These are phyloP conservation scores for Ochotona princeps DNA, from an alignment of 2,113 vertebrate genomes.

Conservation along the genomic window DNA sequence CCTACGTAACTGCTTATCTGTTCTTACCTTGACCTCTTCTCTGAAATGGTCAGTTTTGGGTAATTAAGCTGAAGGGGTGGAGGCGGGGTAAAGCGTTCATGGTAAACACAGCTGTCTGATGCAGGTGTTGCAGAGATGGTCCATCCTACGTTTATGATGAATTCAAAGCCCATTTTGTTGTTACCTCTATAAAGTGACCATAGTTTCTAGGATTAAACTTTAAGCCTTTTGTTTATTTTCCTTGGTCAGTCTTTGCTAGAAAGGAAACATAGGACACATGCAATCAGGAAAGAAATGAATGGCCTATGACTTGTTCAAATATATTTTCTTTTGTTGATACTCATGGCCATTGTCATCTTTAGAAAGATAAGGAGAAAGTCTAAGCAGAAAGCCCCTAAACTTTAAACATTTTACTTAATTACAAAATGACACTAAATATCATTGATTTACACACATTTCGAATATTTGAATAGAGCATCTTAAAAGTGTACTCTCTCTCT, in stretches of 20 bases:
- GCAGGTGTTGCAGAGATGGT: not conserved
- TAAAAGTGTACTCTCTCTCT: not conserved
- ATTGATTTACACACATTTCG: not conserved
- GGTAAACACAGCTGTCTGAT: conserved; percentile 10
- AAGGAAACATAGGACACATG: not conserved
- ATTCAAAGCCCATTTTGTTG: not conserved
- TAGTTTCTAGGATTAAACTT: not conserved
- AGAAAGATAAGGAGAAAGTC: not conserved
- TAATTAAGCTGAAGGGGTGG: not conserved
- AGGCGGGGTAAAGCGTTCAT: not conserved
- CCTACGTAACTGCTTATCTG: not conserved
- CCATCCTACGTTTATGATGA: not conserved
- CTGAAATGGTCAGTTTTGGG: conserved; percentile 50
- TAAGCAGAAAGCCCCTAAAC: not conserved
- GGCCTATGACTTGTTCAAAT: not conserved
- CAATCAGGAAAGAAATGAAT: not conserved
- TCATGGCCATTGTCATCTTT: not conserved
- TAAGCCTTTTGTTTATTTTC: not conserved
- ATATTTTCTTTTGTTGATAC: not conserved
- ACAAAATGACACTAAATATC: not conserved
- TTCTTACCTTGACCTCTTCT: conserved; percentile 31
- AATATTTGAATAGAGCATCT: not conserved
- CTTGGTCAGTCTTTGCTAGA: not conserved
- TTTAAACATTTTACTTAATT: not conserved
- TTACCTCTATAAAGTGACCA: not conserved